Evolutionary conservation across 2,113 vertebrate genomes (phyloP).

Genomic region (Callipepla californica): DNA sequence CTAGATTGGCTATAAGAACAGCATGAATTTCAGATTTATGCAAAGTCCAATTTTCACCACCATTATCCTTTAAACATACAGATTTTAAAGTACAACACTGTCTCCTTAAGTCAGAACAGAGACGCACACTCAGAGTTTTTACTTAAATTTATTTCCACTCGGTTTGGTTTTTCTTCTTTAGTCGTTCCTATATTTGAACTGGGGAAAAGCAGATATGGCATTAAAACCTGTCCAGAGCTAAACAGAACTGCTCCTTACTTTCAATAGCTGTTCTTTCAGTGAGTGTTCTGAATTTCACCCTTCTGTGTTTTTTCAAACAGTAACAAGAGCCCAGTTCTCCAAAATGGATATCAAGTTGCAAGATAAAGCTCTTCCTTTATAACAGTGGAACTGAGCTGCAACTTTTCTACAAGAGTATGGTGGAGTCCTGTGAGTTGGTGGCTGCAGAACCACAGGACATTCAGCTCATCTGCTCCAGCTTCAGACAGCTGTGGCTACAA

Average conservation of each 20-base stretch:
- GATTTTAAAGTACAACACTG: neutral
- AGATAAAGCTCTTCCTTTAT: neutral
- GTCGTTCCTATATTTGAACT: neutral
- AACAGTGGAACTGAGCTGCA: neutral
- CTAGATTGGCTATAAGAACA: conserved; percentile 3
- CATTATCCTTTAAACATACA: neutral
- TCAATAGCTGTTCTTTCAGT: accelerated
- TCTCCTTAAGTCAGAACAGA: neutral
- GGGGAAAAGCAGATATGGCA: neutral
- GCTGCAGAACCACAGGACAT: neutral
- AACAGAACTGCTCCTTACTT: neutral
- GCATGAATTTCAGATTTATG: conserved; percentile 4
- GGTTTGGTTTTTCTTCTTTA: neutral
- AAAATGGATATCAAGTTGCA: neutral
- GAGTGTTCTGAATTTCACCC: neutral
- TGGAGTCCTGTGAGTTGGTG: neutral
- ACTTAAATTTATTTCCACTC: too few relatives aligned
- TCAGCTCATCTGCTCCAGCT: neutral
- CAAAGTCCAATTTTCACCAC: conserved; percentile 2
- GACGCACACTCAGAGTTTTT: neutral
- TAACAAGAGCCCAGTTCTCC: neutral
- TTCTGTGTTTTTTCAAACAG: neutral
- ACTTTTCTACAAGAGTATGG: neutral
- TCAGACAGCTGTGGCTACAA: neutral
- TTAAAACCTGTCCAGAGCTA: neutral